Conservation (phyloP, 2,888 invertebrate species). For the Boloria selene region DNA sequence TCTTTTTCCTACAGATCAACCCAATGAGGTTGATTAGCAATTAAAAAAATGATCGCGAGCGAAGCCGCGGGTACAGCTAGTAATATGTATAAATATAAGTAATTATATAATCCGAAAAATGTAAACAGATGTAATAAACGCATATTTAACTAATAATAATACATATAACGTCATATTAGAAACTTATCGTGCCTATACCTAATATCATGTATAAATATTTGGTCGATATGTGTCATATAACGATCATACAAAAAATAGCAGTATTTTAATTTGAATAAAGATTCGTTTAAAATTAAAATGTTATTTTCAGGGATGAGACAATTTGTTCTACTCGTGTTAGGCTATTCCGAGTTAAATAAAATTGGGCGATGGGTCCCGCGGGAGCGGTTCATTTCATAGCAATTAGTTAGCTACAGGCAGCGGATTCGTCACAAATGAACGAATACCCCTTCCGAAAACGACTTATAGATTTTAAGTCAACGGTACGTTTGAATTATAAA, state of each 20-base stretch:
- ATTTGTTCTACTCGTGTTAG: slow-evolving; percentile 1
- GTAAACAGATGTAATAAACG: too few relatives aligned
- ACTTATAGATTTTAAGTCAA: slow-evolving; percentile 43
- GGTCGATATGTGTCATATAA: too few relatives aligned
- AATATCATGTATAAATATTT: too few relatives aligned
- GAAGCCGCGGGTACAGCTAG: too few relatives aligned
- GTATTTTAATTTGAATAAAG: not conserved
- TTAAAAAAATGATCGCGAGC: too few relatives aligned
- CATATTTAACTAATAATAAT: too few relatives aligned
- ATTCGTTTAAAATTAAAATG: not conserved
- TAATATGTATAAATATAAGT: too few relatives aligned
- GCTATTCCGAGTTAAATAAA: slow-evolving; percentile 48
- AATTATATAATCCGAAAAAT: too few relatives aligned
- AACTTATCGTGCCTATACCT: too few relatives aligned
- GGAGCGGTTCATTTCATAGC: slow-evolving; percentile 78
- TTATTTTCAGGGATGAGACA: not conserved
- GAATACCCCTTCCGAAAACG: slow-evolving; percentile 69
- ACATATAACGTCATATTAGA: too few relatives aligned
- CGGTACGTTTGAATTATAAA: not conserved
- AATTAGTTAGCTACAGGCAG: slow-evolving; percentile 79
- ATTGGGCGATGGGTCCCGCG: slow-evolving; percentile 64
- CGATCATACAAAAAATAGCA: not conserved
- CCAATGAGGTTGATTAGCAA: too few relatives aligned
- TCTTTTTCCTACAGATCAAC: too few relatives aligned
- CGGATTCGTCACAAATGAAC: slow-evolving; percentile 78